Evolutionary conservation across 2,888 invertebrate species (phyloP), one percentile per base, ranked within the genome.

Genomic region (Baccha elongata): DNA sequence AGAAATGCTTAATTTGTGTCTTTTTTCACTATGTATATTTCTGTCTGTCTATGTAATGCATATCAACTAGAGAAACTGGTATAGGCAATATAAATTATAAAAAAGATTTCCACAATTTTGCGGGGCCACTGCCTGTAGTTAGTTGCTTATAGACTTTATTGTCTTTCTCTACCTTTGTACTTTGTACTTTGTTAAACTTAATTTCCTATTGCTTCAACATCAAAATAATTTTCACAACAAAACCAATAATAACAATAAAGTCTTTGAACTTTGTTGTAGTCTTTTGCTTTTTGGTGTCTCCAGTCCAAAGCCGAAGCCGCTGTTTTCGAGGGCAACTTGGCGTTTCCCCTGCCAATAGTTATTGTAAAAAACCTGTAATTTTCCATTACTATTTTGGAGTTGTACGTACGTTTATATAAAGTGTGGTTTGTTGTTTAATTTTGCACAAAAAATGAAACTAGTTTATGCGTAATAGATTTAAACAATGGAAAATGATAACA

Each of bases 251-350:
- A 48, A 29, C 13, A 42, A 60, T 37, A 62, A 80, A 68, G 68
- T 55, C 79, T 80, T 80, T 80, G 74, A 80, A 80, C 79, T 73
- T 55, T 74, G 62, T 68, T 48, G 10, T 26, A 23, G 35, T 53
- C 37, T 40, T 46, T 26, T 19, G 8, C 21, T 48, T 37, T 23
- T 42, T 8, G 46, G n/a, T 46, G 15, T 4, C 5, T 50, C 11
- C 1, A 17, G 26, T 50, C 11, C 1, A 17, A 48, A 13, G 23
- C 8, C 4, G 11, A 3, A 35, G n/a, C 5, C 26, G 29, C 7
- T 13, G 15, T 29, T 53, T 29, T 52, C n/a, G 44, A n/a, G 55
- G 62, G 23, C 48, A 76, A 64, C 32, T 55, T 76, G 55, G 40
- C 37, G n/a, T 48, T 35, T 53, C 21, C n/a, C 0, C 37, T 8